Percentiles rank a stretch among this genome's conserved stretches.
phyloP scores from a whole-genome alignment of 2,113 vertebrate genomes.

The Corythoichthys haematopterus region DNA sequence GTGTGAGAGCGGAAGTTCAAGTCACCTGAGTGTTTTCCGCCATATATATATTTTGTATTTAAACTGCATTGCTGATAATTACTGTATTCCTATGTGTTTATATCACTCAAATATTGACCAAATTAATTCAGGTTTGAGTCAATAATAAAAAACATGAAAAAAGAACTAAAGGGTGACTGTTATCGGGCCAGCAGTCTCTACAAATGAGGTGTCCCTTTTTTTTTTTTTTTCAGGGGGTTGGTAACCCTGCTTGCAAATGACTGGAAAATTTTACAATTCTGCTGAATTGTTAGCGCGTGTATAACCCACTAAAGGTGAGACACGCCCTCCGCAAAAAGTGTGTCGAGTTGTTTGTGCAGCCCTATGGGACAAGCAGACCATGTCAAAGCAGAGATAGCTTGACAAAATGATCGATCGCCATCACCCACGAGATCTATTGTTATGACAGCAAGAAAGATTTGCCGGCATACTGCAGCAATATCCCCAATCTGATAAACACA shows the following conservation, averaged over 20 bases:
- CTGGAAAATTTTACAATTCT: neutral
- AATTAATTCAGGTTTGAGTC: no score
- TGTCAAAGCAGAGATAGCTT: conserved; percentile 44
- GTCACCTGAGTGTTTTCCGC: no score
- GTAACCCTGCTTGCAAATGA: neutral
- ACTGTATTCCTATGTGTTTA: no score
- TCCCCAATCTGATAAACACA: conserved; percentile 48
- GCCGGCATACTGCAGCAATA: conserved; percentile 43
- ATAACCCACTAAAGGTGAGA: neutral
- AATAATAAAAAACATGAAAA: no score
- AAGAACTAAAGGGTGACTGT: no score
- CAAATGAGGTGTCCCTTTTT: no score
- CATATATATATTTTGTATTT: no score
- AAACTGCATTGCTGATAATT: no score
- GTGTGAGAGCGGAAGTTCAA: no score
- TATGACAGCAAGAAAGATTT: conserved; percentile 56
- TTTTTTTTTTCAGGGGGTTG: no score
- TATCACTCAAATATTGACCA: no score
- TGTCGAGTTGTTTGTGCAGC: conserved; percentile 41
- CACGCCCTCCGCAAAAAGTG: conserved; percentile 26
- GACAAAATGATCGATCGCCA: conserved; percentile 60
- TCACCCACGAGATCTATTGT: conserved; percentile 53
- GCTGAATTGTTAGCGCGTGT: neutral
- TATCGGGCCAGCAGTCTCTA: no score
- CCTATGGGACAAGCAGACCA: conserved; percentile 44